Conservation (phyloP, 2,797 vertebrate genomes). For the Sternarchorhynchus goeldii region DNA sequence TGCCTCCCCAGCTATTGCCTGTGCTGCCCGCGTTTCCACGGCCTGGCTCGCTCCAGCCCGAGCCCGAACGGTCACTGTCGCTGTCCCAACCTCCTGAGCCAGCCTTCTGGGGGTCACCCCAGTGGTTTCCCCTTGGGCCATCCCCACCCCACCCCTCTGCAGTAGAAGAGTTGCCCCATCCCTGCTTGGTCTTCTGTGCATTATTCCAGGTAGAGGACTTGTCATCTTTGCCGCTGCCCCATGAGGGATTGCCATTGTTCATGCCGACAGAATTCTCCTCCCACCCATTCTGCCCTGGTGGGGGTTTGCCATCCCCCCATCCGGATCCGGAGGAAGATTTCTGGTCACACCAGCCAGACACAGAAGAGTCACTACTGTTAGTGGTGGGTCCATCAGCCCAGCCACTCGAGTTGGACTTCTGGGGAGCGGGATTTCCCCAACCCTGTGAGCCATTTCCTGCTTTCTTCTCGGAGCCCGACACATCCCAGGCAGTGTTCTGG, state of each 20-base stretch:
- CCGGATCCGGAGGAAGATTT: slow-evolving; percentile 82
- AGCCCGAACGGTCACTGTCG: slow-evolving; percentile 87
- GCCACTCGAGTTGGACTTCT: slow-evolving; percentile 84
- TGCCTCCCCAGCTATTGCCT: slow-evolving; percentile 78
- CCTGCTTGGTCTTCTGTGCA: slow-evolving; percentile 83
- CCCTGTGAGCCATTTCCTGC: slow-evolving; percentile 83
- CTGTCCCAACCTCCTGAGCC: slow-evolving; percentile 87
- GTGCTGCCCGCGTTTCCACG: slow-evolving; percentile 76
- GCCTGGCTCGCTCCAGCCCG: slow-evolving; percentile 87
- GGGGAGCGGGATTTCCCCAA: slow-evolving; percentile 82
- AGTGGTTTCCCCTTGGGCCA: slow-evolving; percentile 82
- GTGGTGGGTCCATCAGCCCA: slow-evolving; percentile 81
- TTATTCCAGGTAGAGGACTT: slow-evolving; percentile 87
- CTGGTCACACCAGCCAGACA: slow-evolving; percentile 87
- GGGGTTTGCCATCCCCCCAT: slow-evolving; percentile 88
- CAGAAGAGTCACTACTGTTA: slow-evolving; percentile 79
- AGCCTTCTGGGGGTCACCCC: slow-evolving; percentile 87
- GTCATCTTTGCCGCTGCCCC: slow-evolving; percentile 89
- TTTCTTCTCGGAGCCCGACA: slow-evolving; percentile 82
- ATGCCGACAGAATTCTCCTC: slow-evolving; percentile 80
- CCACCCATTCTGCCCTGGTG: slow-evolving; percentile 83
- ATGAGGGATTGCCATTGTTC: slow-evolving; percentile 80
- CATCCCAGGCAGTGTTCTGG: slow-evolving; percentile 96
- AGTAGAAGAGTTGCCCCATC: slow-evolving; percentile 78
- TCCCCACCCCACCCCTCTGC: slow-evolving; percentile 84